Evolutionary conservation across 2,113 vertebrate genomes (phyloP), one percentile per base, ranked within the genome.

Genomic region (Dromaius novaehollandiae): DNA sequence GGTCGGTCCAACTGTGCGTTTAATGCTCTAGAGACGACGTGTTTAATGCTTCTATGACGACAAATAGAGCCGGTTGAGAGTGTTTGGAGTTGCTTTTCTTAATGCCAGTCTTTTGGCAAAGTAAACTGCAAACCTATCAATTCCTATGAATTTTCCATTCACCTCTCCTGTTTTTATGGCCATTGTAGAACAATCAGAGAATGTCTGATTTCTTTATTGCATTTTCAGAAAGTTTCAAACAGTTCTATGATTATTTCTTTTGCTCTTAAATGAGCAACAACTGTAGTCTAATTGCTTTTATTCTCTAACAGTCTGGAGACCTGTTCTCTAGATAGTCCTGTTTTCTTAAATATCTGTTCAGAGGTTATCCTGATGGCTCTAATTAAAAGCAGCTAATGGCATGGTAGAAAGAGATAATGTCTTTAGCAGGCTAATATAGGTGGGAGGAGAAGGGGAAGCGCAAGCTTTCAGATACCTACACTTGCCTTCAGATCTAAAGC

Each of bases 81-180:
- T 22, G 32, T 50, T 58, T 63, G 1, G 13, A 58, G 53, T 6
- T 70, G 26, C 48, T 25, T 80, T 80, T 53, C 4, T 7, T 71
- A 83, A 64, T 50, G 30, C 24, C 26, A 40, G 0, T 40, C 61
- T 75, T 71, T 51, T 51, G n/a, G 53, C 66, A 73, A 77, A 91
- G 42, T 61, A 58, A 77, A 68, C 21, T 0, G 1, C 19, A 9
- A 18, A 20, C 3, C 19, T 32, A 2, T 48, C 5, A 0, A 5
- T 76, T 64, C 58, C 30, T n/a, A 9, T 0, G 1, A 28, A 26
- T 25, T 61, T 69, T 48, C 82, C 79, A 14, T 8, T 85, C 48
- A 21, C 34, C 38, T 73, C 56, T 66, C 66, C 66, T 60, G 9
- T 34, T 79, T 38, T 40, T n/a, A 1, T 14, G 30, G 6, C 30